Conservation (phyloP, 2,888 invertebrate species). For the Himalopsyche tibetana region DNA sequence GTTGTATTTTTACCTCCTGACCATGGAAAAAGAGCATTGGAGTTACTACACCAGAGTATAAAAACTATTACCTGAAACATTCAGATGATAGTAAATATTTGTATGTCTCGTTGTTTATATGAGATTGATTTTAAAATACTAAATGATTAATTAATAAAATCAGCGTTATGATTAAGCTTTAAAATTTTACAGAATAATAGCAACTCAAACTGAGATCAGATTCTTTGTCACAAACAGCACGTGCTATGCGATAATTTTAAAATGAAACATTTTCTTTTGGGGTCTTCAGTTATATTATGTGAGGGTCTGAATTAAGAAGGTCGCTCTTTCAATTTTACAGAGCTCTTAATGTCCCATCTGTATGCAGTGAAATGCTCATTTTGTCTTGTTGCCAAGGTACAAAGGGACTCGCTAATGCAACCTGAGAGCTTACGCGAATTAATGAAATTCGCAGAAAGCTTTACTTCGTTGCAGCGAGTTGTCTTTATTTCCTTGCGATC, state of each 20-base stretch:
- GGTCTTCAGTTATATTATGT: slow-evolving; percentile 44
- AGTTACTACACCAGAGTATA: too few species aligned
- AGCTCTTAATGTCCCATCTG: slow-evolving; percentile 62
- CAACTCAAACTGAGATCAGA: too few species aligned
- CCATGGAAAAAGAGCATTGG: too few species aligned
- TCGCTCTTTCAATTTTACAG: slow-evolving; percentile 58
- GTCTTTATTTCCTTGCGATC: slow-evolving; percentile 44
- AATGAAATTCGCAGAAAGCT: slow-evolving; percentile 60
- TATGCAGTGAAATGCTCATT: slow-evolving; percentile 62
- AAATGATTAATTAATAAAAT: too few species aligned
- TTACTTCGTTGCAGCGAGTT: slow-evolving; percentile 48
- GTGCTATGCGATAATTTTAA: background rate
- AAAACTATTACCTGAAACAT: too few species aligned
- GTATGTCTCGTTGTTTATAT: too few species aligned
- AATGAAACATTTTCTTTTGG: background rate
- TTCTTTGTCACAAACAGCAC: too few species aligned
- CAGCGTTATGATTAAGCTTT: too few species aligned
- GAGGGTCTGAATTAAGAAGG: slow-evolving; percentile 46
- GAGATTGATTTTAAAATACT: too few species aligned
- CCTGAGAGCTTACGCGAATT: slow-evolving; percentile 61
- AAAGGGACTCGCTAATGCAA: slow-evolving; percentile 61
- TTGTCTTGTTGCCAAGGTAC: slow-evolving; percentile 57
- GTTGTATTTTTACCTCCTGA: too few species aligned
- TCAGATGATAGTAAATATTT: too few species aligned
- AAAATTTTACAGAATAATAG: too few species aligned